These are phyloP conservation scores for Homarus americanus DNA, from an alignment of 1,140 invertebrate species.

Conservation along the genomic window DNA sequence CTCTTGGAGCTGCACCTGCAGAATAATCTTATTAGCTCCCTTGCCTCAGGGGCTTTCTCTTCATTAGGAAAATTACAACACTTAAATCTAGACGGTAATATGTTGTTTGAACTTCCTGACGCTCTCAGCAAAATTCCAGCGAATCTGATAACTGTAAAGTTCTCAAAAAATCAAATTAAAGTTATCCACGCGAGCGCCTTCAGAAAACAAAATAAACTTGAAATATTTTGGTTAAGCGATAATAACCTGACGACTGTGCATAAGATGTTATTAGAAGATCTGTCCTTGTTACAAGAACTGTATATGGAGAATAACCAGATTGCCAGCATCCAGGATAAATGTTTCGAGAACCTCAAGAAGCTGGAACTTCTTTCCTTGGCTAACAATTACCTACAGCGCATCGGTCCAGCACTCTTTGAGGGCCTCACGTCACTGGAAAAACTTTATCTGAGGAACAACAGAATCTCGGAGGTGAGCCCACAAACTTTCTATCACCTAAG, in stretches of 20 bases:
- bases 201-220: slow-evolving; percentile 87
- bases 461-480: slow-evolving; percentile 81
- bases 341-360: slow-evolving; percentile 63
- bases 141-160: slow-evolving; percentile 89
- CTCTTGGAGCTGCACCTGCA: slow-evolving; percentile 91
- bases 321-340: slow-evolving; percentile 67
- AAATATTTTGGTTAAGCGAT: slow-evolving; percentile 91
- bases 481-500: slow-evolving; percentile 76
- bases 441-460: slow-evolving; percentile 79
- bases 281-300: slow-evolving; percentile 63
- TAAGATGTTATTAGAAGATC: slow-evolving; percentile 64
- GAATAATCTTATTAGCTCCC: slow-evolving; percentile 89
- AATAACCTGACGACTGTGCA: slow-evolving; percentile 81
- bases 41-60: slow-evolving; percentile 90
- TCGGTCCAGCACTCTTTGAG: slow-evolving; percentile 68
- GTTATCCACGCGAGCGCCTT: slow-evolving; percentile 88
- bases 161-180: slow-evolving; percentile 89
- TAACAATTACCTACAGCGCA: slow-evolving; percentile 69
- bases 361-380: slow-evolving; percentile 69
- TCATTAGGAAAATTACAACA: slow-evolving; percentile 90
- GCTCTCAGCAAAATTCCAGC: slow-evolving; percentile 84
- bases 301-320: slow-evolving; percentile 74
- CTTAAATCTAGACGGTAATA: slow-evolving; percentile 91
- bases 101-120: slow-evolving; percentile 86
- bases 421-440: slow-evolving; percentile 66